Conservation (phyloP, 1,140 invertebrate genomes). For the Drosophila insularis region DNA sequence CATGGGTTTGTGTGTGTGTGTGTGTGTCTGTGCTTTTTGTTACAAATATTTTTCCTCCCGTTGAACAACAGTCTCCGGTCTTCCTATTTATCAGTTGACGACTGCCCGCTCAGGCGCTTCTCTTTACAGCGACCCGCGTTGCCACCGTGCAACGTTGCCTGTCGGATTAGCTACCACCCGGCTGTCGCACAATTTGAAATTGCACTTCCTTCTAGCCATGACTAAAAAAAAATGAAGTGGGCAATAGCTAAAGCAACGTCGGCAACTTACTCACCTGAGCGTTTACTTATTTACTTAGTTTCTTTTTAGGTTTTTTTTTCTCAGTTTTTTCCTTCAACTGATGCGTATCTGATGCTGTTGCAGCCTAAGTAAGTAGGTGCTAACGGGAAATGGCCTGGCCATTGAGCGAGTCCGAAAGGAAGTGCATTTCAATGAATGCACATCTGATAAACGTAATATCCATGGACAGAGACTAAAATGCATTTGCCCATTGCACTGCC, state of each 20-base stretch:
- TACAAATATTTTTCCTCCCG: conserved; percentile 18
- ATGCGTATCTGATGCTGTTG: conserved; percentile 62
- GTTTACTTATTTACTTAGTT: conserved; percentile 60
- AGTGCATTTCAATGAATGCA: conserved; percentile 76
- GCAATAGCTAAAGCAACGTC: conserved; percentile 8
- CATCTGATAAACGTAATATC: conserved; percentile 73
- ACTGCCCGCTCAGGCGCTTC: background rate
- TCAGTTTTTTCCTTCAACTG: conserved; percentile 58
- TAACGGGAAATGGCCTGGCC: conserved; percentile 72
- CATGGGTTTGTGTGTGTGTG: conserved; percentile 1
- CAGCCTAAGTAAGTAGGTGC: conserved; percentile 34
- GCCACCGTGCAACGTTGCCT: conserved; percentile 40
- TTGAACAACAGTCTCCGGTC: conserved; percentile 12
- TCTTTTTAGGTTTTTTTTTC: background rate
- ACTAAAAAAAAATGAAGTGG: conserved; percentile 37
- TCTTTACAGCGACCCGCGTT: background rate
- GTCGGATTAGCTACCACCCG: conserved; percentile 59
- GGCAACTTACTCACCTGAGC: conserved; percentile 26
- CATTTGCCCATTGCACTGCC: background rate
- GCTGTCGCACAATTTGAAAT: conserved; percentile 61
- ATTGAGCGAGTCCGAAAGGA: conserved; percentile 67
- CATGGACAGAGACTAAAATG: conserved; percentile 42
- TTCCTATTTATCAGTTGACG: background rate
- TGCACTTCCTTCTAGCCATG: conserved; percentile 60
- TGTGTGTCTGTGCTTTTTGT: background rate